Base-by-base conservation (phyloP, 2,113 vertebrate genomes). In the Pogonocichla stellata region DNA sequence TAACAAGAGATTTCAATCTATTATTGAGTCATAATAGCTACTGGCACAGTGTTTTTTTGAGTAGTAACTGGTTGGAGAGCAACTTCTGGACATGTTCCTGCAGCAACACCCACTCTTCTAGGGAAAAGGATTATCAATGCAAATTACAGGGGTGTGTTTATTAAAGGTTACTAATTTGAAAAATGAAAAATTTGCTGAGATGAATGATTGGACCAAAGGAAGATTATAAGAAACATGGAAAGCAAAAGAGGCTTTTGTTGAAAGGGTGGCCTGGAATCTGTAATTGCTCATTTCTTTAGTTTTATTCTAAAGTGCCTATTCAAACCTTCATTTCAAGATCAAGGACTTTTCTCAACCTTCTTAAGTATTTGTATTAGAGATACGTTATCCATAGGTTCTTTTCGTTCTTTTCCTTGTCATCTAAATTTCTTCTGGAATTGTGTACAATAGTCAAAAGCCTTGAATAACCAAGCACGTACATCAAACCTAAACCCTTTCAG, bases 81-180 rank as follows among this genome's bases (percentile, higher is more conserved):
- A 93, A 90, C 53, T 77, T 89, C 93, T 95, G 93, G 91, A 92
- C 94, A 72, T 85, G 93, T 96, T 96, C 80, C 89, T 97, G 93
- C 91, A 92, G 78, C 73, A 94, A 94, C 94, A 91, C 95, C 80
- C 66, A 82, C 87, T 92, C 92, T 96, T 95, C 94, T 75, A 94
- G 91, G 91, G 95, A 96, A 95, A 95, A 95, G 92, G 87, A 95
- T 97, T 97, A 97, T 91, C 80, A 81, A 96, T 95, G 95, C 93
- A 97, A 96, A 96, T 96, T 67, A 82, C 36, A 87, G 66, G 36
- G 93, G 70, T 91, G 91, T 92, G 84, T 89, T 95, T 89, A 95
- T 90, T 92, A 94, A 89, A 89, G 88, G 77, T 86, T 95, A 96
- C 75, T 92, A 93, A 95, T 94, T 92, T 83, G 83, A 93, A 97